Base-by-base conservation (phyloP, 2,113 vertebrate species). In the Okapia johnstoni region DNA sequence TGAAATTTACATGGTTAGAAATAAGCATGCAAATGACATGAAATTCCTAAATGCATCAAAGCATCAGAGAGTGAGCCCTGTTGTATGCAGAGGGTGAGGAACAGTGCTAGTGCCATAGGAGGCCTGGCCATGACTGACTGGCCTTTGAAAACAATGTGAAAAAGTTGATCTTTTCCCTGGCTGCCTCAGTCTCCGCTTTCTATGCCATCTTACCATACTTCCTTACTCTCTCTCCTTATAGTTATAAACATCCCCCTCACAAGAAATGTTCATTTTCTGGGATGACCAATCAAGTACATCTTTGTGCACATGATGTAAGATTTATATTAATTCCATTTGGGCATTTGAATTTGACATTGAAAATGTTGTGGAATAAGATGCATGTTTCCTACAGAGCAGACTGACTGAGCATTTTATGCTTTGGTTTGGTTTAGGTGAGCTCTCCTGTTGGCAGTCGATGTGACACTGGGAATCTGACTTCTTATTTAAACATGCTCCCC, bases 61-160 rank as follows among this genome's bases (percentile, higher is more conserved):
- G 52, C 54, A 50, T 19, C 10, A 52, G 30, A 9, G 6, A 76
- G 17, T 36, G 17, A 28, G 23, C 57, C 33, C 17, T 26, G 15
- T 19, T 7, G 1, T 61, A 3, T 1, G 23, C 0, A 0, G 76
- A 92, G 7, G 3, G 26, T 55, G 40, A 2, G 14, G 50, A 36
- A 7, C 1, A n/a, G 43, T 13, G 23, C 25, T 48, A 19, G 7
- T 40, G 7, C 16, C 3, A 0, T 73, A 2, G 1, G n/a, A 6
- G 33, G 30, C 19, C 19, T 80, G 28, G 54, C n/a, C 11, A 8
- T 2, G 14, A 33, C 1, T 50, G 14, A 9, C 26, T 58, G 57
- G 57, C 4, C 26, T 83, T 85, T 70, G 48, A 2, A 91, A 94
- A 43, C 40, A 73, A 4, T 40, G 25, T 80, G 46, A 76, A 61